Percentiles rank a stretch among this genome's conserved stretches.
phyloP scores from a whole-genome alignment of 2,113 vertebrate species.

The Emydura subglobosa region DNA sequence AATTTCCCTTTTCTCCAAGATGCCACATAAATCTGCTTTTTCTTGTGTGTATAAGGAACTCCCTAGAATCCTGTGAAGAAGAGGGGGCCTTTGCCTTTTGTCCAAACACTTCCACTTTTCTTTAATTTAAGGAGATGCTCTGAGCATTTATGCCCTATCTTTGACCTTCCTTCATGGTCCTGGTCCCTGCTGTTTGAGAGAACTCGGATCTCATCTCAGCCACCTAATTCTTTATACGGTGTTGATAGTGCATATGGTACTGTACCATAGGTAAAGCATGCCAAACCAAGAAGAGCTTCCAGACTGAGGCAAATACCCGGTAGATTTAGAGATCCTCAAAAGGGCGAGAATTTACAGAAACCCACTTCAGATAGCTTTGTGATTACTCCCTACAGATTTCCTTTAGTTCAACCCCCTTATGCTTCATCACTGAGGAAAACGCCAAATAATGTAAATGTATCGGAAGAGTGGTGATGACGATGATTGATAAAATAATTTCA shows the following conservation, averaged over 20 bases:
- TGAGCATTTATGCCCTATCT: not conserved
- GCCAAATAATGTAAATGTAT: not conserved
- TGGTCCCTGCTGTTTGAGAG: not conserved
- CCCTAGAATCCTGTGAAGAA: not conserved
- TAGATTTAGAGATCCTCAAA: not conserved
- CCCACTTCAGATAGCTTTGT: not conserved
- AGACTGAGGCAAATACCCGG: not conserved
- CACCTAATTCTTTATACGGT: not conserved
- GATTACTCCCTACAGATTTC: not conserved
- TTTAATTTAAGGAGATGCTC: fast-evolving
- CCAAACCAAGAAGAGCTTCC: not conserved
- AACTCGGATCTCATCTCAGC: not conserved
- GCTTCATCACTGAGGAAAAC: not conserved
- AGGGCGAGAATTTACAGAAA: not conserved
- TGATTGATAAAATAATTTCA: not conserved
- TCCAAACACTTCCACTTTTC: not conserved
- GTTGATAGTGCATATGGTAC: not conserved
- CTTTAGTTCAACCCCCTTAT: not conserved
- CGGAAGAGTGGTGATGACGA: no score
- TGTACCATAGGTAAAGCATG: not conserved
- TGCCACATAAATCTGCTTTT: not conserved
- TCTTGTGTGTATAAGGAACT: not conserved
- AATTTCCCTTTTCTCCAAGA: not conserved
- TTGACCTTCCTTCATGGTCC: not conserved
- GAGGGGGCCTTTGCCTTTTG: not conserved